Base-by-base conservation (phyloP, 1,140 invertebrate genomes). In the Coenobita brevimanus region DNA sequence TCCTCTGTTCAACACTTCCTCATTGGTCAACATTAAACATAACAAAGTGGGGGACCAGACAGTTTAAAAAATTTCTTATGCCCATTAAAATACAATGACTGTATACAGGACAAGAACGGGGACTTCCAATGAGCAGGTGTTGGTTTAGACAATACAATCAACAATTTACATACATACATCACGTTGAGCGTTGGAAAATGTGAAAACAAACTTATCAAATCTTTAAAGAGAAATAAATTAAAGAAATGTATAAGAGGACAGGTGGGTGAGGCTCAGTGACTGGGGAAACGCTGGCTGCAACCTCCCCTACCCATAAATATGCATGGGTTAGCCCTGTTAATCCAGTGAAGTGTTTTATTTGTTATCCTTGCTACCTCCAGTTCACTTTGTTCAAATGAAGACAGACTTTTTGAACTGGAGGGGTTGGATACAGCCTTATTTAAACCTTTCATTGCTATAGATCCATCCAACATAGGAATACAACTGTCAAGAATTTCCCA, bases 111-210 rank as follows among this genome's bases (percentile, higher is more conserved):
- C 83, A 82, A 91, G 84, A 89, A 88, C 79, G 76, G 81, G 86
- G 69, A 82, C 85, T 69, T 54, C 81, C 76, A 84, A 78, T 88
- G 76, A 80, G 69, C 84, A 79, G 82, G 84, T 85, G 80, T 89
- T 85, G 75, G 38, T 50, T 50, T 80, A 84, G 75, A 84, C 60
- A 85, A 89, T 91, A 86, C 69, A 88, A 81, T 90, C 87, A 90
- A 90, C 90, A 91, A 89, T 86, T 89, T 91, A 90, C 90, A 89
- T 89, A 91, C 91, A 91, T 91, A 90, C 91, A 91, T 91, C 90
- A 90, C 90, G 91, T 90, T 90, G 85, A 88, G 88, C 89, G 87
- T 88, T 86, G 87, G 91, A 87, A 83, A 84, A 73, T 69, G 64
- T 71, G 64, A 88, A 91, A 90, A 90, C 86, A 91, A 91, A 88